Evolutionary conservation across 2,113 vertebrate genomes (phyloP).

Genomic region (Poecile atricapillus): DNA sequence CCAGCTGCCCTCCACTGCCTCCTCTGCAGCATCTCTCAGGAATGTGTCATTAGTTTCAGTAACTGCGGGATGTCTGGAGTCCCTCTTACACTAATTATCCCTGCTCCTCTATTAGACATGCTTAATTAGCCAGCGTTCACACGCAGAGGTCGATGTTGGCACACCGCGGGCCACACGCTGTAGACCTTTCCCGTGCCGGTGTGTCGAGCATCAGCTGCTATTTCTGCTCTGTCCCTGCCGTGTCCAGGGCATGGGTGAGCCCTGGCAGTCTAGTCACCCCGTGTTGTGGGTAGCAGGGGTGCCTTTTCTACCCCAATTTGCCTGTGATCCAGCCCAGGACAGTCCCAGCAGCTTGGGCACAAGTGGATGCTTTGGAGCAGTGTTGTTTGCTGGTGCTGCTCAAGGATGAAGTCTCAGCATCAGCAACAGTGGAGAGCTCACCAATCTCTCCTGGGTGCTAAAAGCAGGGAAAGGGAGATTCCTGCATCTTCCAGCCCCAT

Average conservation of each 20-base stretch:
- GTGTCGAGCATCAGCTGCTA: rapidly evolving
- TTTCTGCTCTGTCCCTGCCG: neutral
- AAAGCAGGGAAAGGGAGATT: neutral
- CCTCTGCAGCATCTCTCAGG: neutral
- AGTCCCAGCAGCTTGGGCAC: rapidly evolving
- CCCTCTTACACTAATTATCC: conserved; percentile 18
- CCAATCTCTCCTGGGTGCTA: neutral
- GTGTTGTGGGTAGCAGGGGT: neutral
- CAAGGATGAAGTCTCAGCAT: neutral
- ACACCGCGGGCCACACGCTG: neutral
- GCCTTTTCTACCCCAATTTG: neutral
- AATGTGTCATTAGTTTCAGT: neutral
- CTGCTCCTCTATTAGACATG: conserved; percentile 27
- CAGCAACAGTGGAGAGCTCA: neutral
- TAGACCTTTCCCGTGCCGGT: rapidly evolving
- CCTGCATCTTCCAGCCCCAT: neutral
- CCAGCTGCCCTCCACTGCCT: neutral
- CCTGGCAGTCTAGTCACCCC: rapidly evolving
- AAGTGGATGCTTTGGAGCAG: neutral
- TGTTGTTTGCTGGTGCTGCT: neutral
- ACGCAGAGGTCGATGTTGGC: neutral
- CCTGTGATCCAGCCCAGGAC: neutral
- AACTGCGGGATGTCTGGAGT: neutral
- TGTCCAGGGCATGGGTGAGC: rapidly evolving
- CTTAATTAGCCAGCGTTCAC: conserved; percentile 47